These are phyloP conservation scores for Hippasteria phrygiana DNA, from an alignment of 53 echinoderm and acorn worm genomes.

Conservation along the genomic window DNA sequence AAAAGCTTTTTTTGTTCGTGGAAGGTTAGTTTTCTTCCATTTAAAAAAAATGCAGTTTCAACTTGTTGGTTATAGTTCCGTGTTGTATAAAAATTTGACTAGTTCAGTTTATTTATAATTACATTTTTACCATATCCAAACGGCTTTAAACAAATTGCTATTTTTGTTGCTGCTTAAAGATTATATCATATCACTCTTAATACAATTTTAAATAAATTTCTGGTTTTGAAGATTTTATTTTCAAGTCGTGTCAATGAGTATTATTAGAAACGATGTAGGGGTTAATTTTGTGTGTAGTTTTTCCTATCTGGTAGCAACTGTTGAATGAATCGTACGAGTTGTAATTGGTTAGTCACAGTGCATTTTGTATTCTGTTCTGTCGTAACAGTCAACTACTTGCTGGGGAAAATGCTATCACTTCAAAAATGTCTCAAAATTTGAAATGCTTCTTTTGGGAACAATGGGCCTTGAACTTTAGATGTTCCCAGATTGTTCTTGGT, in stretches of 20 bases:
- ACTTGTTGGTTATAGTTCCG: neutral
- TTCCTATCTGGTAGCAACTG: neutral
- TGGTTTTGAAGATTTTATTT: no score
- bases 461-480: no score
- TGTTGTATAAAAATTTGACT: neutral
- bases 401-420: neutral
- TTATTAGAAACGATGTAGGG: no score
- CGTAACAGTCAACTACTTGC: neutral
- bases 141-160: neutral
- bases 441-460: no score
- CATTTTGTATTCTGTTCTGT: neutral
- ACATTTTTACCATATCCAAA: neutral
- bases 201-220: no score
- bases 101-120: neutral
- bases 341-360: neutral
- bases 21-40: neutral
- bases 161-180: neutral
- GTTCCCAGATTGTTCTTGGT: no score
- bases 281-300: neutral
- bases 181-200: neutral
- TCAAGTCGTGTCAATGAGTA: no score
- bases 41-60: neutral
- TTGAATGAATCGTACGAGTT: neutral
- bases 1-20: neutral
- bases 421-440: no score